Evolutionary conservation across 2,888 invertebrate species (phyloP), one percentile per base, ranked within the genome.

Genomic region (Microplitis deprimator): DNA sequence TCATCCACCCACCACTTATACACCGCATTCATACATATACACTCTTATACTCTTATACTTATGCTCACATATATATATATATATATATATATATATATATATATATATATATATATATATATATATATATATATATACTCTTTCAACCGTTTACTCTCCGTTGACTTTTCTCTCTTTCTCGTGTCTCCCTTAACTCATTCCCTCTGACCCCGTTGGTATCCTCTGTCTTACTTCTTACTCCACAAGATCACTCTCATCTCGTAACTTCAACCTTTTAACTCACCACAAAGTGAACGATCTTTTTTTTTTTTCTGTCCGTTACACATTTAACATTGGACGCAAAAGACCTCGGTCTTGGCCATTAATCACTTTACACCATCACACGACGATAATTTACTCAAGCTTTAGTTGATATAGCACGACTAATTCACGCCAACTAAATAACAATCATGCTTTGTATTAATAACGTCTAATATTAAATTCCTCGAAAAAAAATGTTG

Each of bases 331-430:
- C 50, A 50, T 50, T 50, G 13, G 50, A 50, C 50, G 50, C 50
- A 50, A 13, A 50, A 71, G 59, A 70, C 60, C 74, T 78, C 77
- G 62, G 72, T 75, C 75, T 71, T 68, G 59, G 75, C 76, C 64
- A 81, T 83, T 81, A 82, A 82, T 84, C 83, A 84, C 80, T 78
- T 67, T 69, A 79, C 50, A 50, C 50, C 50, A 50, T 50, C 50
- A 50, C 50, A 50, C 50, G 13, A 50, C 50, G 10, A 50, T 50
- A 13, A 50, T 75, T 69, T 82, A 82, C 82, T 78, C 79, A 61
- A 64, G 68, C 76, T 64, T 29, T 60, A 70, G 70, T 29, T 60
- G 60, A 70, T 70, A 60, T 60, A 29, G 60, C 29, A 60, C n/a
- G 50, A 70, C 61, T 70, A 60, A 60, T 60, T 70, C 29, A 60